phyloP scores from a whole-genome alignment of 2,113 vertebrate species.

The Chamaetylas fuelleborni region DNA sequence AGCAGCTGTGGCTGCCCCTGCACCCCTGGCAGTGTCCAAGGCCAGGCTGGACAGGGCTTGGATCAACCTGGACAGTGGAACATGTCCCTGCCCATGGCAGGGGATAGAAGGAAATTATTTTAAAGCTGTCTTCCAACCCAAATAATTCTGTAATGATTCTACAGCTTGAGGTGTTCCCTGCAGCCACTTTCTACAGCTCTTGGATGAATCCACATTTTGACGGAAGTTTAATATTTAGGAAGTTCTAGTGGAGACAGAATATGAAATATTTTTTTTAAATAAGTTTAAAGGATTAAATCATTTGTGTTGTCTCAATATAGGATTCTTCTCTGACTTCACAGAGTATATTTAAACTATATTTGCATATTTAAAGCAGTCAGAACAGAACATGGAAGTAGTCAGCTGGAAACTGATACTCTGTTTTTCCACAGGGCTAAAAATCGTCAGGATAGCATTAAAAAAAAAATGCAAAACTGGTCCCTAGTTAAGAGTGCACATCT shows the following conservation, averaged over 20 bases:
- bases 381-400: not conserved
- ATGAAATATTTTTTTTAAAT: rapidly evolving
- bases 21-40: not conserved
- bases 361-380: not conserved
- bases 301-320: rapidly evolving
- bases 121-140: not conserved
- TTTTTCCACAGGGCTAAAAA: not conserved
- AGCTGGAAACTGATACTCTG: rapidly evolving
- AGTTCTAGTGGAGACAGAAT: rapidly evolving
- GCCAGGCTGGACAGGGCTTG: rapidly evolving
- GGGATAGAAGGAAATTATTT: rapidly evolving
- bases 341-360: not conserved
- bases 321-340: not conserved
- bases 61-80: rapidly evolving
- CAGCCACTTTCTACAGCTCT: rapidly evolving
- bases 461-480: not conserved
- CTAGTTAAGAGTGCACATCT: not conserved
- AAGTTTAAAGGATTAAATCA: rapidly evolving
- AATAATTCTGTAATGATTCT: not conserved
- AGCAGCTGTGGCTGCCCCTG: not conserved
- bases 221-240: not conserved
- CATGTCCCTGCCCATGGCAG: not conserved
- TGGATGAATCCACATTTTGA: too few species aligned
- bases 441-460: too few species aligned
- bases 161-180: not conserved